Evolutionary conservation across 2,113 vertebrate genomes (phyloP), one percentile per base, ranked within the genome.

Genomic region (Vulpes ferrilata): DNA sequence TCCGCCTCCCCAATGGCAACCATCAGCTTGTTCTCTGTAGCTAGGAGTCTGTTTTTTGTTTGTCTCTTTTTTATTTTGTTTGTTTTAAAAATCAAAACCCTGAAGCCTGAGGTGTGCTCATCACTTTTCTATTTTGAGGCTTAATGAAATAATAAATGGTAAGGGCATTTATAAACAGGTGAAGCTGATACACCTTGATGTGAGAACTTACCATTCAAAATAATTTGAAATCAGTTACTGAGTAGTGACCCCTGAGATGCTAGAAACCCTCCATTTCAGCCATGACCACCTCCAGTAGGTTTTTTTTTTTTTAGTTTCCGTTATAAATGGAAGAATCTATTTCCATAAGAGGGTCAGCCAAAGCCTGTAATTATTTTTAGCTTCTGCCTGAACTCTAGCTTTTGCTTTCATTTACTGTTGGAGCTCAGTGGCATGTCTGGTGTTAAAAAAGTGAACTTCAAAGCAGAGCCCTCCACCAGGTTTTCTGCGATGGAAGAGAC

Each of bases 71-170:
- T 48, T 76, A 30, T 30, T 76, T 76, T 30, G 73, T 27, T 76
- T 43, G 1, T 76, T 76, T 78, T 65, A 79, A 96, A 96, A 88
- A 81, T 62, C 25, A 81, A 90, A 90, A 81, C 48, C 16, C 13
- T 88, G 32, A 78, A 80, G 38, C 6, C 16, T 71, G 22, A 73
- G 48, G 59, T 74, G 59, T 74, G 20, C n/a, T 86, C n/a, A 38
- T 78, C 95, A 76, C 53, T 89, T 93, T 93, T 96, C 76, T 76
- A 57, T 93, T 91, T 90, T 79, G 74, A 90, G 27, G 10, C 32
- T 93, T 76, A 91, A 96, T 69, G 57, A 96, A 84, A 76, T 95
- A 23, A 51, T 67, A 83, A 96, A 64, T 53, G 15, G 27, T 62
- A 94, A 96, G 20, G 62, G 82, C 17, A 67, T 81, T 71, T 96